phyloP scores from a whole-genome alignment of 2,113 vertebrate genomes.

The rat (Rattus norvegicus) region DNA sequence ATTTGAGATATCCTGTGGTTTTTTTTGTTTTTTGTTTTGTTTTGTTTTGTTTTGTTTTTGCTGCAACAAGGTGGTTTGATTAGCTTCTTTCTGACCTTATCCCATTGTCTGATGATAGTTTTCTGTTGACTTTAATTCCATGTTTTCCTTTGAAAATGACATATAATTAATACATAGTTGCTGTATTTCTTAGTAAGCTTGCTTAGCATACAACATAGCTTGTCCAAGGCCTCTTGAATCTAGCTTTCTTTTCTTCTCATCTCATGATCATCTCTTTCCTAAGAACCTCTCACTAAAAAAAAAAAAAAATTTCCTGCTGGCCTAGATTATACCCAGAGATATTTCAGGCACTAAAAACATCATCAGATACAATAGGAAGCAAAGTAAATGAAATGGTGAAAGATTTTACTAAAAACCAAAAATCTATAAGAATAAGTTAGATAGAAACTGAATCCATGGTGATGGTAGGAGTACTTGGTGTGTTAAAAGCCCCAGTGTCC shows the following conservation, averaged over 20 bases:
- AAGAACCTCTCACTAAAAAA: not conserved
- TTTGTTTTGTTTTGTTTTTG: no score
- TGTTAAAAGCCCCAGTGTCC: not conserved
- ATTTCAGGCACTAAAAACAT: not conserved
- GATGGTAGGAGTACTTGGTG: not conserved
- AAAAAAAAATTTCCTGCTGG: not conserved
- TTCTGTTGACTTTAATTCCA: not conserved
- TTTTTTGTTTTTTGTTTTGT: no score
- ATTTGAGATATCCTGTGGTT: not conserved
- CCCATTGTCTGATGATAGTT: not conserved
- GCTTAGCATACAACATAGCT: not conserved
- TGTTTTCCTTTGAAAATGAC: not conserved
- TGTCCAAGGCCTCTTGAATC: not conserved
- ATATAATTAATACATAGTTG: not conserved
- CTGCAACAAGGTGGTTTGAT: not conserved
- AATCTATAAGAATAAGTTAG: slow-evolving; percentile 41
- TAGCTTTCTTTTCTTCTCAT: not conserved
- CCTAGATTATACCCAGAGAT: not conserved
- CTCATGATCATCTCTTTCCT: not conserved
- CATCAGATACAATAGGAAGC: not conserved
- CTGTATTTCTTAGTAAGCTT: not conserved
- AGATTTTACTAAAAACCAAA: not conserved
- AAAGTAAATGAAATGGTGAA: slow-evolving; percentile 11
- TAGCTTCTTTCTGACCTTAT: not conserved
- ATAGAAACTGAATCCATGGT: not conserved